Evolutionary conservation across 53 echinoderm and acorn worm genomes (phyloP).

Genomic region (Paracentrotus lividus): DNA sequence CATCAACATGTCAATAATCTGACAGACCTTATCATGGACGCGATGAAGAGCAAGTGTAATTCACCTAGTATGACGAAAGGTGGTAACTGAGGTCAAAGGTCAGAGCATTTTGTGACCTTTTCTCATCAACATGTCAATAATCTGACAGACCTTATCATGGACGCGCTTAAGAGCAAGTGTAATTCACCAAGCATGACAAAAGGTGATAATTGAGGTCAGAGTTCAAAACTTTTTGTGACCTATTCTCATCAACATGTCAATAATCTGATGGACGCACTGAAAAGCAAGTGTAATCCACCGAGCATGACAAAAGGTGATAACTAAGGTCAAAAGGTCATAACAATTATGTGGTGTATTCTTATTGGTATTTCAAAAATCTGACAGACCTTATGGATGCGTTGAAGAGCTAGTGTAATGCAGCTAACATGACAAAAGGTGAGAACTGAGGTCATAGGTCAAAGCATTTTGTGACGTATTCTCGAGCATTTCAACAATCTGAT

Average conservation of each 20-base stretch:
- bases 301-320: background rate
- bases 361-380: background rate
- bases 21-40: background rate
- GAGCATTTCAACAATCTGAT: constrained; percentile 83
- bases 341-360: background rate
- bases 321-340: background rate
- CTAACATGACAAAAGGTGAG: background rate
- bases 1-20: background rate
- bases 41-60: background rate
- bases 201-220: constrained; percentile 14
- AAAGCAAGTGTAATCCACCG: background rate
- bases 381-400: background rate
- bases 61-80: background rate
- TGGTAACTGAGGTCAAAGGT: constrained; percentile 43
- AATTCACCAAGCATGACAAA: constrained; percentile 74
- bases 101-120: constrained; percentile 9
- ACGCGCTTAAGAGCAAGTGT: constrained; percentile 84
- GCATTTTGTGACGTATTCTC: constrained; percentile 62
- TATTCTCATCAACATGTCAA: background rate
- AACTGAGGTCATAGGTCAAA: constrained; percentile 42
- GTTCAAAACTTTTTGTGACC: background rate
- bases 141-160: constrained; percentile 85
- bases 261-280: background rate
- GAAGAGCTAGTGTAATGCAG: background rate
- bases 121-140: constrained; percentile 84